Evolutionary conservation across 1,140 invertebrate species (phyloP), one percentile per base, ranked within the genome.

Genomic region (Trichomalopsis sarcophagae): DNA sequence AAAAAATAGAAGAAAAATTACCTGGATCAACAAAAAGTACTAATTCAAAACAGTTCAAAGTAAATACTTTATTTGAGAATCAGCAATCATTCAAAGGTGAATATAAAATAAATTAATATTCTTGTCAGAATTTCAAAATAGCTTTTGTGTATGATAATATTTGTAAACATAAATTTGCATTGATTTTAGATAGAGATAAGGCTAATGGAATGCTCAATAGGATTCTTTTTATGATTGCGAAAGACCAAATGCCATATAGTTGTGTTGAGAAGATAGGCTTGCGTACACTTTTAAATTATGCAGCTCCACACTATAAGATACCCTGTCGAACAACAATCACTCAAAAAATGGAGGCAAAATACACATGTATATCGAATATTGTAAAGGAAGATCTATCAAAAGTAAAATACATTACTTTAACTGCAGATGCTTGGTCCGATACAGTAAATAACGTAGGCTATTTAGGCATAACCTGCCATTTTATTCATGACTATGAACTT

Each of bases 111-210:
- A 66, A 17, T 66, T 66, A 40, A 40, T 40, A 40, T 66, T 66
- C n/a, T 13, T 17, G 14, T 17, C 13, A 66, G 13, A 66, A 66
- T 17, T 66, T 66, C 4, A 66, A 66, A 66, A 66, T 14, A 66
- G 55, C 13, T 66, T 66, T 66, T 66, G 6, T 66, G n/a, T 66
- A 66, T 66, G 13, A 17, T 66, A 66, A 66, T 66, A 66, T n/a
- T n/a, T 66, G 11, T n/a, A 66, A n/a, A 66, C 13, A 66, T 66
- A 17, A 17, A 66, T 66, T 17, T 76, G 13, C 23, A 76, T 44
- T 76, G 11, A 76, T 76, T 76, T 76, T 73, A 73, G n/a, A 73
- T 73, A 27, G 69, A n/a, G 23, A 13, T 33, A 73, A 73, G 30
- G 69, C 69, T 27, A 23, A 27, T 1, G n/a, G 69, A 73, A 33